phyloP scores from a whole-genome alignment of 2,797 vertebrate genomes.

The Sciurus vulgaris region DNA sequence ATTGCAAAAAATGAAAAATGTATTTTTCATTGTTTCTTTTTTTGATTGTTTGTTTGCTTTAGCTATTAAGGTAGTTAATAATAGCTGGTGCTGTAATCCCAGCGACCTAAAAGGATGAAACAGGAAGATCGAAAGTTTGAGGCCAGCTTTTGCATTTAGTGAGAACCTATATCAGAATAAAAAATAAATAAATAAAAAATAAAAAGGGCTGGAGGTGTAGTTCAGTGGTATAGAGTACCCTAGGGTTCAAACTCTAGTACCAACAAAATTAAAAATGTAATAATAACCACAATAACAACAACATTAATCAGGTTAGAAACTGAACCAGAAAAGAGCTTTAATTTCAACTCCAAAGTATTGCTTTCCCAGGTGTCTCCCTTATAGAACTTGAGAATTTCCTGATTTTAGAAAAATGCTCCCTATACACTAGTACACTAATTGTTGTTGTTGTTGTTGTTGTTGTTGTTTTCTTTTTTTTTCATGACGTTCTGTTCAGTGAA shows the following conservation, averaged over 20 bases:
- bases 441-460: no score
- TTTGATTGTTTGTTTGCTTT: background rate
- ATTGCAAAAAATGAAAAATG: background rate
- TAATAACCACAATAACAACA: background rate
- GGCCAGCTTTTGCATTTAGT: no score
- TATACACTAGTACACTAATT: background rate
- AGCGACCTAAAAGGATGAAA: no score
- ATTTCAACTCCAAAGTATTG: background rate
- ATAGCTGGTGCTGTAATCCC: background rate
- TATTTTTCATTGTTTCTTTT: background rate
- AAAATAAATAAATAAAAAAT: no score
- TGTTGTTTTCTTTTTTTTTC: background rate
- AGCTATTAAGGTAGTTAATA: background rate
- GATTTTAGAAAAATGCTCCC: constrained; percentile 44
- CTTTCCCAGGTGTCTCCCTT: background rate
- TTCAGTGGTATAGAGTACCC: no score
- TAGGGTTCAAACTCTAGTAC: no score
- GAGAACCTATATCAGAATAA: no score
- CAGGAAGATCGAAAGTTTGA: no score
- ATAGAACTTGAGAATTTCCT: constrained; percentile 15
- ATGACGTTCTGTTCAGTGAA: background rate
- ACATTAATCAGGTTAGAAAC: background rate
- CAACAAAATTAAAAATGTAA: no score
- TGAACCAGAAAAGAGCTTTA: constrained; percentile 4
- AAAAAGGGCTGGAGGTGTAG: no score